phyloP scores from a whole-genome alignment of 1,140 invertebrate species.

The Zophobas atratus region DNA sequence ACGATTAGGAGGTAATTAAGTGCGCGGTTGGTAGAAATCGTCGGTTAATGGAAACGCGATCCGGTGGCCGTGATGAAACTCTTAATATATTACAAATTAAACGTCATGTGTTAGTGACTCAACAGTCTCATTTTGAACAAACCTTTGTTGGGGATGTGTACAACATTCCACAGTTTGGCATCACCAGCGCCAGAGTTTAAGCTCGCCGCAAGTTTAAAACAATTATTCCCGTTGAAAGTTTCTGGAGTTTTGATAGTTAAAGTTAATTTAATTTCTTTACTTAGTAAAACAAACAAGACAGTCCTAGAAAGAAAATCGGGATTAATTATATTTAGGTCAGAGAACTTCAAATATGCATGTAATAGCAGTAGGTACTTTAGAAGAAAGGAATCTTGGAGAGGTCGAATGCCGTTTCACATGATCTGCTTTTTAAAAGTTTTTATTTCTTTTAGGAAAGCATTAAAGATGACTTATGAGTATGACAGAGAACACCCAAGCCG shows the following conservation, averaged over 20 bases:
- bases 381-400: too few relatives aligned
- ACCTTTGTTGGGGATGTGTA: slow-evolving; percentile 29
- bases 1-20: slow-evolving; percentile 56
- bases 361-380: too few relatives aligned
- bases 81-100: slow-evolving; percentile 60
- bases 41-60: slow-evolving; percentile 56
- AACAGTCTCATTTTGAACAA: slow-evolving; percentile 32
- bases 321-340: too few relatives aligned
- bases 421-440: too few relatives aligned
- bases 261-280: slow-evolving; percentile 3
- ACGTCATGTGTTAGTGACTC: slow-evolving; percentile 55
- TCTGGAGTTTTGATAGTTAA: not conserved
- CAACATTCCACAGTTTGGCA: slow-evolving; percentile 2
- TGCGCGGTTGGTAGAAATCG: slow-evolving; percentile 50
- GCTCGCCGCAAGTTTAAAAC: slow-evolving; percentile 17
- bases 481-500: too few relatives aligned
- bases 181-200: slow-evolving; percentile 1
- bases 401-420: too few relatives aligned
- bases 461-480: too few relatives aligned
- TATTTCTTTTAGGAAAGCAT: too few relatives aligned
- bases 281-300: not conserved
- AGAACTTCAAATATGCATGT: too few relatives aligned
- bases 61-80: slow-evolving; percentile 57
- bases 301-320: not conserved
- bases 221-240: slow-evolving; percentile 11